A percentile compares a stretch with the other conserved stretches of the same genome.
phyloP scores from a whole-genome alignment of 1,140 invertebrate genomes.

The Bradysia coprophila region DNA sequence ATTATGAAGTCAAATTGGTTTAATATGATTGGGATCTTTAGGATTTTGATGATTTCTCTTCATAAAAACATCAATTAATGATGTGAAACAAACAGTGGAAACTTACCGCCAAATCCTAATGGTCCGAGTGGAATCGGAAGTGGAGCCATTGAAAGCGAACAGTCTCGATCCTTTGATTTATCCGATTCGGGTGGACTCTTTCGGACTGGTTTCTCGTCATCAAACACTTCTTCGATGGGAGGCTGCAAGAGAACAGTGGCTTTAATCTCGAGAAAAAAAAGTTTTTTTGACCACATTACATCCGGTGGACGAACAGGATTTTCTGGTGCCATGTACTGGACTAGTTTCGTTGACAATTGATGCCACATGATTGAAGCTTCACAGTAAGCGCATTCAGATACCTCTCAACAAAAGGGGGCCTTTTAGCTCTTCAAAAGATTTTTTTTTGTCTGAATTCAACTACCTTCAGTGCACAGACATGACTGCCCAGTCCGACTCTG shows the following conservation, averaged over 20 bases:
- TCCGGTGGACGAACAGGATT: slow-evolving; percentile 55
- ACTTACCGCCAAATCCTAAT: slow-evolving; percentile 21
- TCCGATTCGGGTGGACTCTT: slow-evolving; percentile 44
- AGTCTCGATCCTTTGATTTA: slow-evolving; percentile 35
- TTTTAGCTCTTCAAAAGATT: slow-evolving; percentile 4
- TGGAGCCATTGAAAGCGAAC: slow-evolving; percentile 22
- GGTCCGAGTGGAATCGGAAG: slow-evolving; percentile 21
- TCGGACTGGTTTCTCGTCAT: slow-evolving; percentile 31
- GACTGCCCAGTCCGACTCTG: slow-evolving; percentile 45
- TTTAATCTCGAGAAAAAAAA: not conserved
- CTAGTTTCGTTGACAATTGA: slow-evolving; percentile 64
- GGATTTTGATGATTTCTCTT: not conserved
- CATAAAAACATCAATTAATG: too few species aligned
- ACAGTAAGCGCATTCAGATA: slow-evolving; percentile 70
- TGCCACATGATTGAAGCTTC: slow-evolving; percentile 87
- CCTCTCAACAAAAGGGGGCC: too few species aligned
- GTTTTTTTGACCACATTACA: slow-evolving; percentile 37
- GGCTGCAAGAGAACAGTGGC: slow-evolving; percentile 20
- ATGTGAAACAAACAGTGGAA: not conserved
- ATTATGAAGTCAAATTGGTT: too few species aligned
- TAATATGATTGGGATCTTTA: too few species aligned
- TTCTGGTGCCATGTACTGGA: slow-evolving; percentile 59
- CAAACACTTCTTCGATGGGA: slow-evolving; percentile 35
- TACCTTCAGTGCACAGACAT: slow-evolving; percentile 39
- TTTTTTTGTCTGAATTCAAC: not conserved